These are phyloP conservation scores for Jacana jacana DNA, from an alignment of 2,113 vertebrate species.

Conservation along the genomic window DNA sequence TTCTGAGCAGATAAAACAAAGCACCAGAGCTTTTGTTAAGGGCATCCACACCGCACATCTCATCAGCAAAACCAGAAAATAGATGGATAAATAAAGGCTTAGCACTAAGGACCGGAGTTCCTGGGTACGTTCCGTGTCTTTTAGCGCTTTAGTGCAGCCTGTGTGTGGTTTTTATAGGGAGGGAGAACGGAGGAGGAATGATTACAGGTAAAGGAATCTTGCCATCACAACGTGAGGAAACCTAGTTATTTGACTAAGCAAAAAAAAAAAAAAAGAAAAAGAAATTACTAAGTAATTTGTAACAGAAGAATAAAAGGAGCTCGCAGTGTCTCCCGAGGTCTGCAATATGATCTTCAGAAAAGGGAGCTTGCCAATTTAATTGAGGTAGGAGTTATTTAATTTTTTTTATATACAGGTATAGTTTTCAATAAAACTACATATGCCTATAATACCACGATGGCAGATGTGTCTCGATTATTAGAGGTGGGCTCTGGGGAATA, in stretches of 20 bases:
- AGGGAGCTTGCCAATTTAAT: conserved; percentile 74
- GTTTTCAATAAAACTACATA: conserved; percentile 78
- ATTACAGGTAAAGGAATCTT: conserved; percentile 13
- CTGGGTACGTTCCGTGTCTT: background rate
- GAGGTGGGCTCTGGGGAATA: conserved; percentile 81
- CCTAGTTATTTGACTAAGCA: conserved; percentile 54
- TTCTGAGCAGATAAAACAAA: no score
- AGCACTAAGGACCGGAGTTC: no score
- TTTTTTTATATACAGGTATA: conserved; percentile 72
- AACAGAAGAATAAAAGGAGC: conserved; percentile 65
- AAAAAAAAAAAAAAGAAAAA: conserved; percentile 25
- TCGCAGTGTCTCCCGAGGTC: conserved; percentile 51
- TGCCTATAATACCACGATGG: conserved; percentile 75
- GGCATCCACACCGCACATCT: no score
- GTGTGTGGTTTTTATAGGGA: background rate
- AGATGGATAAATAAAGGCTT: no score
- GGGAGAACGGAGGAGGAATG: background rate
- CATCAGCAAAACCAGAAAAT: no score
- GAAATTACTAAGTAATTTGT: conserved; percentile 42
- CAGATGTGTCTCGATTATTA: conserved; percentile 86
- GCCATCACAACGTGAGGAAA: conserved; percentile 29
- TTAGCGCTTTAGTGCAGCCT: background rate
- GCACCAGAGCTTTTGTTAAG: no score
- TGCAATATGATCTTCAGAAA: conserved; percentile 68
- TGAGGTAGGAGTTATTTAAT: conserved; percentile 76